A percentile compares a stretch with the other conserved stretches of the same genome.
These are phyloP conservation scores for Eupsilia transversa DNA, from an alignment of 2,888 invertebrate species.

Conservation along the genomic window DNA sequence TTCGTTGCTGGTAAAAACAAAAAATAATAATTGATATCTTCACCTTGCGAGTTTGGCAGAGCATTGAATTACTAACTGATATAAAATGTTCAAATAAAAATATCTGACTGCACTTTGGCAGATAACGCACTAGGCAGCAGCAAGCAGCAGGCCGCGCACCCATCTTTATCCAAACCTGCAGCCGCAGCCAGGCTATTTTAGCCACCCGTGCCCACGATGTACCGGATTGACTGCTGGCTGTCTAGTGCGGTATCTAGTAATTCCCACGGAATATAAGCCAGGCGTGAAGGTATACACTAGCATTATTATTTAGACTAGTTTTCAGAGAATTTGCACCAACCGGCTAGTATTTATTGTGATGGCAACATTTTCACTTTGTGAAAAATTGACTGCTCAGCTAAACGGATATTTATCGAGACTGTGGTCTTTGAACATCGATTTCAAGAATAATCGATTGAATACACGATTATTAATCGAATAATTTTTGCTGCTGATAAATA, in stretches of 20 bases:
- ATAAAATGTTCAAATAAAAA: constrained; percentile 62
- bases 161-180: constrained; percentile 62
- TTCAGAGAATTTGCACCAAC: constrained; percentile 57
- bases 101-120: constrained; percentile 65
- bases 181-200: constrained; percentile 64
- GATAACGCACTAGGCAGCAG: constrained; percentile 64
- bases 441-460: constrained; percentile 29
- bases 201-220: constrained; percentile 55
- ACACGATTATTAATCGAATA: constrained; percentile 27
- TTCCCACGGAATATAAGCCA: constrained; percentile 59
- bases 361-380: constrained; percentile 52
- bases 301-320: constrained; percentile 67
- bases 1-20: constrained; percentile 36
- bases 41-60: constrained; percentile 62
- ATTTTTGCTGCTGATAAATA: constrained; percentile 45
- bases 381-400: constrained; percentile 46
- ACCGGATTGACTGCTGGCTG: constrained; percentile 61
- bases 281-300: constrained; percentile 63
- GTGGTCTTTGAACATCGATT: constrained; percentile 52
- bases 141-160: constrained; percentile 64
- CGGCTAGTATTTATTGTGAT: constrained; percentile 49
- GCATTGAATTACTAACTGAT: constrained; percentile 51
- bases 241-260: constrained; percentile 66
- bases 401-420: constrained; percentile 47
- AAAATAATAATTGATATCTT: constrained; percentile 30